Base-by-base conservation (phyloP, 2,113 vertebrate species). In the Rhinichthys klamathensis region DNA sequence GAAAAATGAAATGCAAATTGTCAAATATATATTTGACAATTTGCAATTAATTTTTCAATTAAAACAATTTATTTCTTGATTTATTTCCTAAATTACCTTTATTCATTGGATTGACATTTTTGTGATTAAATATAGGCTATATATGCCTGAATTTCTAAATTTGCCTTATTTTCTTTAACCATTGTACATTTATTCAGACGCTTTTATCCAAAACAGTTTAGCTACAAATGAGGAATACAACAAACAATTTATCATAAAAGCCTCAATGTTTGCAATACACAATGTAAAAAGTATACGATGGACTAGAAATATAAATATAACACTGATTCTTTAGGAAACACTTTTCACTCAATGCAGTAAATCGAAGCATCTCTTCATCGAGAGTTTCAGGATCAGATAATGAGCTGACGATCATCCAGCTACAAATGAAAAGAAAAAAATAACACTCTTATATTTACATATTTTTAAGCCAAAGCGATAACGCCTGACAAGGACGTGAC, bases 341-440 rank as follows among this genome's bases (percentile, higher is more conserved):
- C 51, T 38, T 6, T 38, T 35, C 35, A 35, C 35, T 38, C 30
- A 38, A 12, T 27, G 60, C 2, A 63, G n/a, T 63, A 13, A 27
- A 27, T 63, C 60, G n/a, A 63, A 30, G 61, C 11, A 15, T 30
- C 13, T 65, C 27, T 76, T 18, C 13, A 58, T 38, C 23, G 27
- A 18, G 54, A 81, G 21, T 75, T 67, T 56, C 49, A 41, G 25
- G 27, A 30, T 77, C 60, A 67, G 83, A 58, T 67, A 74, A 87
- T 80, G 41, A 44, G 12, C 18, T 7, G 10, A 56, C 9, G 30
- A 54, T 54, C 5, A 6, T 6, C 16, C 16, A 56, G 63, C 11
- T 65, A 54, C 21, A 49, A 44, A 21, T 11, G 41, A 41, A 41
- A 41, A 41, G 2, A 41, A 18, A 30, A 6, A 3, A 11, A 74